These are phyloP conservation scores for Drosophila pallidifrons DNA, from an alignment of 1,140 invertebrate genomes.

Conservation along the genomic window DNA sequence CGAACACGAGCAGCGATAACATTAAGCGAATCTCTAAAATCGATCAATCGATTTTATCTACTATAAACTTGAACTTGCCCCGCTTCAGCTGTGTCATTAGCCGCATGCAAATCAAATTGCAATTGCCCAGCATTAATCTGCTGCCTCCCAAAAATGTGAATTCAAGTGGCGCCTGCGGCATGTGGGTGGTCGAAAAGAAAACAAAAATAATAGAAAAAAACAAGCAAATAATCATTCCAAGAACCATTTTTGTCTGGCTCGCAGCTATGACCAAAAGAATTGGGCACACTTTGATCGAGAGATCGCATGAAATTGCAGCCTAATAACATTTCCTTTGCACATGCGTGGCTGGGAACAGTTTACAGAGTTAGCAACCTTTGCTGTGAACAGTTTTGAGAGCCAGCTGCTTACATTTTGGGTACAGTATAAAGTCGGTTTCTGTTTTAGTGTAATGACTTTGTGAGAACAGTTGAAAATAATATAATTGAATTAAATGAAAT, in stretches of 20 bases:
- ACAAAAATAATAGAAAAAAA: background rate
- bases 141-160: background rate
- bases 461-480: too few species aligned
- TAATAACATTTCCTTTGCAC: background rate
- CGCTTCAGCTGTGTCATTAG: slow-evolving; percentile 32
- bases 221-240: background rate
- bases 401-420: background rate
- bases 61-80: slow-evolving; percentile 2
- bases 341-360: background rate
- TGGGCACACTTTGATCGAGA: background rate
- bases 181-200: background rate
- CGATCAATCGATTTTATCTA: slow-evolving; percentile 6
- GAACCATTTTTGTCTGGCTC: background rate
- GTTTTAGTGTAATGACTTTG: too few species aligned
- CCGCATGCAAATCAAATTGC: slow-evolving; percentile 28
- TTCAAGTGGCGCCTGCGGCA: background rate
- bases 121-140: slow-evolving; percentile 22
- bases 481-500: too few species aligned
- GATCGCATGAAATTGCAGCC: background rate
- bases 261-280: background rate
- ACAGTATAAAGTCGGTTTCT: too few species aligned
- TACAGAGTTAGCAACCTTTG: background rate
- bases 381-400: background rate
- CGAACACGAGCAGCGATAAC: slow-evolving; percentile 12
- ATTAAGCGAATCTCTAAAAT: slow-evolving; percentile 17